phyloP scores from a whole-genome alignment of 2,113 vertebrate genomes.

The Hyla sarda region DNA sequence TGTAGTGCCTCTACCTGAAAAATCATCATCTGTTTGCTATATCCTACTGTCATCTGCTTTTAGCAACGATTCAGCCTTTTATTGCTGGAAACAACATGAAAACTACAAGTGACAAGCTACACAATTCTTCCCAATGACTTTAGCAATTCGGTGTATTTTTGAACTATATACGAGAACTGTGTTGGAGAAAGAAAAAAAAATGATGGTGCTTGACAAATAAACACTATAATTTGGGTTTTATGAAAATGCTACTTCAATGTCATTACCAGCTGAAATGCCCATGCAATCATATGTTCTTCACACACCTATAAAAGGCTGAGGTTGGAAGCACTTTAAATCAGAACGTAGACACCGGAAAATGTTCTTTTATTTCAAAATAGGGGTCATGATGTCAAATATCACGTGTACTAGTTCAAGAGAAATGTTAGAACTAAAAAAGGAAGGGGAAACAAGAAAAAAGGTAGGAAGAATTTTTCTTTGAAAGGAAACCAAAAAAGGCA shows the following conservation, averaged over 20 bases:
- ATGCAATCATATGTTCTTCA: constrained; percentile 67
- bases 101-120: background rate
- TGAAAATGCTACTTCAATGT: constrained; percentile 66
- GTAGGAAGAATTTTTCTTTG: constrained; percentile 43
- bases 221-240: constrained; percentile 61
- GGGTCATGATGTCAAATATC: constrained; percentile 61
- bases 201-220: constrained; percentile 63
- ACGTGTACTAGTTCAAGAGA: constrained; percentile 56
- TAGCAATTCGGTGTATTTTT: constrained; percentile 25
- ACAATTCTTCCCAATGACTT: constrained; percentile 1
- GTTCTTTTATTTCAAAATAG: constrained; percentile 65
- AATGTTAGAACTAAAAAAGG: constrained; percentile 54
- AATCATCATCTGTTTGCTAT: background rate
- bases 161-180: constrained; percentile 11
- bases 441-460: constrained; percentile 58
- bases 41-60: background rate
- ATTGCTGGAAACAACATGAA: background rate
- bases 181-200: constrained; percentile 57
- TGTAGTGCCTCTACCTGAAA: background rate
- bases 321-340: constrained; percentile 66
- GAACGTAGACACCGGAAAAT: constrained; percentile 61
- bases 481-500: constrained; percentile 46
- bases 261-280: constrained; percentile 69
- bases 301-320: constrained; percentile 61
- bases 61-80: background rate